Evolutionary conservation across 2,113 vertebrate genomes (phyloP), one percentile per base, ranked within the genome.

Genomic region (Pongo abelii): DNA sequence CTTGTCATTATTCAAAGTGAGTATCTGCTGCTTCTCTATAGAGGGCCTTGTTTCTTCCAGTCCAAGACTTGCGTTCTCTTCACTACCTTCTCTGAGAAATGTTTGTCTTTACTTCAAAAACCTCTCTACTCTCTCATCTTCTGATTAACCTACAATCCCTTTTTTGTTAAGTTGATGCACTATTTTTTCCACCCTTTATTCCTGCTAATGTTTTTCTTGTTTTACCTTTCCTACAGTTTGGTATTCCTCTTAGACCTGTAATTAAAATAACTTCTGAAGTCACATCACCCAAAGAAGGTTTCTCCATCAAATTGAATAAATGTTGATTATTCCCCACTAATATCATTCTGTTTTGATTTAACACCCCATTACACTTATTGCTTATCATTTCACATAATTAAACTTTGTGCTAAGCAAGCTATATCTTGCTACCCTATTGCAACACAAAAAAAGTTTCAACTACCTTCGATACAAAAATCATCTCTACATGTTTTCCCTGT

Each of bases 221-320:
- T n/a, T 14, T 27, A 43, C 48, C 32, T 91, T 87, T 79, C 17
- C 61, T 92, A 69, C 1, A 48, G 46, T n/a, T 96, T 93, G 11
- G 5, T 87, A 83, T 90, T 97, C 23, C 2, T 96, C 57, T 95
- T 95, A 70, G 77, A 77, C 30, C 16, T 84, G 48, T 35, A 97
- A 96, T 93, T 95, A 96, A 97, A 96, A 94, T 87, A 80, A 46
- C 23, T 70, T 97, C 52, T 95, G 48, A 84, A 96, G 92, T 84
- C 18, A 32, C 55, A 92, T 57, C 48, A 59, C 20, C 12, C 35
- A 40, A 84, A 50, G 50, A 95, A 88, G 43, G 1, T 14, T 89
- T 95, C n/a, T 87, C 83, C 48, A 94, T 88, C 79, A 97, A 96
- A 90, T 27, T 92, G 69, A 96, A 69, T 88, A 96, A 97, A 81